A percentile compares a stretch with the other conserved stretches of the same genome.
Evolutionary conservation across 1,140 invertebrate genomes (phyloP).

Genomic region (Hydropsyche tenuis): DNA sequence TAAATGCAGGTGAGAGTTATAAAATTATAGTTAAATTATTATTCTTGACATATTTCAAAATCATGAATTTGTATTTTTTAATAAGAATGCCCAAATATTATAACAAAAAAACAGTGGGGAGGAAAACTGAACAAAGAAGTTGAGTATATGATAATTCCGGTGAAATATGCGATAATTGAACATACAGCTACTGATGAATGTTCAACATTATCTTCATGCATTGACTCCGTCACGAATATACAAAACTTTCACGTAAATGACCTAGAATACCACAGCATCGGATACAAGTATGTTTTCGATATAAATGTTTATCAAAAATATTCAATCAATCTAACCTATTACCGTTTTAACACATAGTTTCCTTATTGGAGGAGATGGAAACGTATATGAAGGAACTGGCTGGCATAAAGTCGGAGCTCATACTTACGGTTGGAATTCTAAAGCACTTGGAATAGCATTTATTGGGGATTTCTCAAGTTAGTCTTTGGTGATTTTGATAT

Average conservation of each 20-base stretch:
- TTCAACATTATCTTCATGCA: conserved; percentile 60
- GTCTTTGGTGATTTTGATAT: conserved; percentile 54
- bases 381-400: conserved; percentile 77
- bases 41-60: too few species aligned
- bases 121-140: conserved; percentile 59
- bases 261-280: conserved; percentile 66
- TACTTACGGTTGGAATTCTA: conserved; percentile 70
- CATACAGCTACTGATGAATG: conserved; percentile 71
- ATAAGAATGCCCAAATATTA: conserved; percentile 46
- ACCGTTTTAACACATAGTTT: conserved; percentile 64
- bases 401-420: conserved; percentile 78
- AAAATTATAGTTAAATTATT: background rate
- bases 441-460: conserved; percentile 72
- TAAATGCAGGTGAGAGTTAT: conserved; percentile 1
- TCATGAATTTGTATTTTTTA: background rate
- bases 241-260: conserved; percentile 67
- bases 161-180: conserved; percentile 71
- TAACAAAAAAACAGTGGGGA: conserved; percentile 55
- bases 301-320: background rate
- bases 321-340: conserved; percentile 24
- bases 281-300: conserved; percentile 63
- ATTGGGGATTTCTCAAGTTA: conserved; percentile 72
- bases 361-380: conserved; percentile 77
- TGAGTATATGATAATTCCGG: conserved; percentile 64
- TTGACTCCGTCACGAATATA: conserved; percentile 59